Evolutionary conservation across 2,113 vertebrate genomes (phyloP).

Genomic region (Periophthalmodon schlosseri): DNA sequence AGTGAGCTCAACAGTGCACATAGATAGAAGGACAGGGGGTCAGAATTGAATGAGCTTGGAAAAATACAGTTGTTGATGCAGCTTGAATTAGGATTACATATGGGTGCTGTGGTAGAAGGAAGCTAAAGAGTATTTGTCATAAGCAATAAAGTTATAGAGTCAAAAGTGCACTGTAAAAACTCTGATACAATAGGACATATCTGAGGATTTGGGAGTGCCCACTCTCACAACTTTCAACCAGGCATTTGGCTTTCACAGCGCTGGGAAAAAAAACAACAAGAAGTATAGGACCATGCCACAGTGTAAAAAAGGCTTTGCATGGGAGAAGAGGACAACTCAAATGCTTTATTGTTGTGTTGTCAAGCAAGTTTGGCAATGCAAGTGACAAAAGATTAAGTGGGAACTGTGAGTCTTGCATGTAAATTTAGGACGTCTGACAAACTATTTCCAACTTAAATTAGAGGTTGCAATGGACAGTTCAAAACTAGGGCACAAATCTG

Average conservation of each 20-base stretch:
- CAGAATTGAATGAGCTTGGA: constrained; percentile 8
- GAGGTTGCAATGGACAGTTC: constrained; percentile 19
- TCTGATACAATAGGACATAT: background rate
- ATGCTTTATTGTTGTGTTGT: background rate
- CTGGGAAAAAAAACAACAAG: constrained; percentile 20
- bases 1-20: constrained; percentile 17
- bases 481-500: background rate
- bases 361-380: background rate
- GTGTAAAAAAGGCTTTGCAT: constrained; percentile 3
- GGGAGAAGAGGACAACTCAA: no score
- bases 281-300: constrained; percentile 10
- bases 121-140: background rate
- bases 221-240: constrained; percentile 25
- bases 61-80: background rate
- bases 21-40: constrained; percentile 4
- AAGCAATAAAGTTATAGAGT: background rate
- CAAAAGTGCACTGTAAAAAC: background rate
- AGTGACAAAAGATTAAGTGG: background rate
- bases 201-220: background rate
- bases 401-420: background rate
- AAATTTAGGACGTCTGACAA: background rate
- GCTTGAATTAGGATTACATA: background rate
- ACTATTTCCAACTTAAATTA: constrained; percentile 14
- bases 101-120: background rate
- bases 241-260: constrained; percentile 6